These are phyloP conservation scores for Sarcophaga peregrina DNA, from an alignment of 1,140 invertebrate genomes.

Conservation along the genomic window DNA sequence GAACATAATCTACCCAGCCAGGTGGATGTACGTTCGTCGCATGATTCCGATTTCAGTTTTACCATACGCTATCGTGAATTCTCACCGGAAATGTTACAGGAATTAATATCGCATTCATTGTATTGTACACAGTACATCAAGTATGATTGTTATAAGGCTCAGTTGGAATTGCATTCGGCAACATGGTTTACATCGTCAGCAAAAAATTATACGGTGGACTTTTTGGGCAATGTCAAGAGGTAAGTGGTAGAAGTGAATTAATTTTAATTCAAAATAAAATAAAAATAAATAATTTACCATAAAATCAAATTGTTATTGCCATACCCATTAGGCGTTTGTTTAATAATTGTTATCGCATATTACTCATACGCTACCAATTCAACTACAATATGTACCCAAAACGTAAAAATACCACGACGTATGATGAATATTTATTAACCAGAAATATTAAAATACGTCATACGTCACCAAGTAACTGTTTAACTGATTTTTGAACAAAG, in stretches of 20 bases:
- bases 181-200: conserved; percentile 90
- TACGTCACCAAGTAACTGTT: too few species aligned
- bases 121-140: conserved; percentile 91
- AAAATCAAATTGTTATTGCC: too few species aligned
- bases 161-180: conserved; percentile 85
- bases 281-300: too few species aligned
- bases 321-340: too few species aligned
- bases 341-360: too few species aligned
- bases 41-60: conserved; percentile 83
- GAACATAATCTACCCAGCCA: conserved; percentile 92
- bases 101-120: conserved; percentile 87
- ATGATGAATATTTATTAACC: too few species aligned
- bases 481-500: too few species aligned
- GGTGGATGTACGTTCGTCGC: conserved; percentile 82
- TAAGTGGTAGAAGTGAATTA: conserved; percentile 63
- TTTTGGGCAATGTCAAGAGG: conserved; percentile 86
- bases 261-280: too few species aligned
- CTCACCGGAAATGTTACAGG: conserved; percentile 88
- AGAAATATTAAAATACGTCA: too few species aligned
- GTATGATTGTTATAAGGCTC: conserved; percentile 91
- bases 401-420: too few species aligned
- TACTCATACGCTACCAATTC: too few species aligned
- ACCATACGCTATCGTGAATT: conserved; percentile 90
- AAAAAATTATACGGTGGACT: conserved; percentile 81
- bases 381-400: too few species aligned